Evolutionary conservation across 2,797 vertebrate genomes (phyloP), one percentile per base, ranked within the genome.

Genomic region (Helicolenus hilgendorfi): DNA sequence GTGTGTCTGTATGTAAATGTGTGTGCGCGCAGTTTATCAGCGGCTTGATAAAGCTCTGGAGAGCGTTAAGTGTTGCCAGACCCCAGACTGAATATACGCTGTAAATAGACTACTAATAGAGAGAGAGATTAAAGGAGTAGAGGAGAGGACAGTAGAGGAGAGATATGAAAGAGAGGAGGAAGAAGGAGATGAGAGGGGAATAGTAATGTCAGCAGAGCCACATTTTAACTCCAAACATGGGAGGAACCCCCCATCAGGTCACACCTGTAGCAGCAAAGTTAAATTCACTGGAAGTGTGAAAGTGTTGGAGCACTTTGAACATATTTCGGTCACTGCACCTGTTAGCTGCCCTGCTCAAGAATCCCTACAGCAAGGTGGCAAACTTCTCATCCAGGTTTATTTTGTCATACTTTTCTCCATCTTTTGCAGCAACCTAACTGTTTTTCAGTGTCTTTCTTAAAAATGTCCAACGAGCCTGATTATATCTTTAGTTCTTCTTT

Each of bases 21-120:
- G 70, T 79, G 89, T 89, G 91, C n/a, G 59, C 71, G 73, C 75
- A 91, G 90, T 96, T 96, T 94, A 96, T 96, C 92, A 73, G 92
- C 75, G 82, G 85, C 85, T 90, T 87, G 95, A 96, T 94, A 94
- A 93, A 94, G 92, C 94, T 91, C 92, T 89, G 85, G 94, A 93
- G 94, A 94, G 95, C 75, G 77, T 77, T 91, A 92, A 92, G 94
- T 95, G 93, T 92, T 94, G 94, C 91, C 92, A 93, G 93, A 94
- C 91, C 92, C 79, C 89, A 86, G 87, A 90, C 91, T 87, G 92
- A 96, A 94, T 87, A 93, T 59, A 49, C 18, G 95, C 95, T 91
- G 94, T 96, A 95, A 96, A 96, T 96, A 94, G 96, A 96, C 94
- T 94, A 92, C 95, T 96, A 95, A 96, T 96, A 94, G 92, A 95